phyloP scores from a whole-genome alignment of 1,140 invertebrate genomes.

The Epicauta chinensis region DNA sequence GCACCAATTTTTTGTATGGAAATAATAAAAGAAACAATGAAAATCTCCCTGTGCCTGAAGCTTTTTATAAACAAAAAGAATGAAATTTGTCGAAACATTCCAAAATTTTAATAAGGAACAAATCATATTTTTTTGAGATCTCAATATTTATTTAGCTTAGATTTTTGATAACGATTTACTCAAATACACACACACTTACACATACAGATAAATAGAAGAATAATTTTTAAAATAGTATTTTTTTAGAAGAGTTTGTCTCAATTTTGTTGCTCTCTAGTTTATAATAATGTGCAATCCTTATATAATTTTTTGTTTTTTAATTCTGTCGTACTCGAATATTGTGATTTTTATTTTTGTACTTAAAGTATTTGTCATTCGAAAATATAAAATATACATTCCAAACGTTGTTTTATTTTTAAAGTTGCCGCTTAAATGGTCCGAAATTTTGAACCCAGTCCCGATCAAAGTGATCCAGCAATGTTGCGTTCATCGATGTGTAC shows the following conservation, averaged over 20 bases:
- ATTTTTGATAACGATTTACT: slow-evolving; percentile 17
- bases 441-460: too few species aligned
- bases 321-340: slow-evolving; percentile 20
- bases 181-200: slow-evolving; percentile 5
- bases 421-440: too few species aligned
- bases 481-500: too few species aligned
- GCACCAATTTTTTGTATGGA: slow-evolving; percentile 9
- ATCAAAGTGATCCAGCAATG: too few species aligned
- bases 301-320: slow-evolving; percentile 24
- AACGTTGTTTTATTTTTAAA: too few species aligned
- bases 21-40: slow-evolving; percentile 14
- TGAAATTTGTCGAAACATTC: slow-evolving; percentile 13
- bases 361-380: background rate
- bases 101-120: slow-evolving; percentile 17
- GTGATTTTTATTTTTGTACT: slow-evolving; percentile 15
- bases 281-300: slow-evolving; percentile 1
- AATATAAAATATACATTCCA: too few species aligned
- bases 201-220: too few species aligned
- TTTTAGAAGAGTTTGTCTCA: slow-evolving; percentile 16
- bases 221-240: slow-evolving; percentile 15
- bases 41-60: slow-evolving; percentile 28
- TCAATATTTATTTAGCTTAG: slow-evolving; percentile 21
- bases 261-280: slow-evolving; percentile 2
- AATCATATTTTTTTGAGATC: slow-evolving; percentile 29
- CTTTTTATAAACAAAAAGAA: too few species aligned